Conservation (phyloP, 2,113 vertebrate species). For the Empidonax alnorum region DNA sequence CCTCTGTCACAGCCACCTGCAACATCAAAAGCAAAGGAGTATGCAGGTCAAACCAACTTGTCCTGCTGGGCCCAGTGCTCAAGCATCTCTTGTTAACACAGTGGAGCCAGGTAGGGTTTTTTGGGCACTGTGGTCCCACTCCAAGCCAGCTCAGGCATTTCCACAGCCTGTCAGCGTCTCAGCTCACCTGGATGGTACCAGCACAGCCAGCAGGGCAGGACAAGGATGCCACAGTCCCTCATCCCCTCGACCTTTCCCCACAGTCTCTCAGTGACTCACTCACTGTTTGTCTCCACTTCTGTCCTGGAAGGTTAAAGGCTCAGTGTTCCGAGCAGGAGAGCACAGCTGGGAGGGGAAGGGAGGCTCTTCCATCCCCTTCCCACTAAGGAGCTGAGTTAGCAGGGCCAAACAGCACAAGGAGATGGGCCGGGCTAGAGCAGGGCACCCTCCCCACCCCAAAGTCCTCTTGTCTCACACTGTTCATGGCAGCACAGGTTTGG, state of each 20-base stretch:
- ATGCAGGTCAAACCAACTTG: background rate
- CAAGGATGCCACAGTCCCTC: background rate
- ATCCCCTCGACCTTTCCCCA: fast-evolving
- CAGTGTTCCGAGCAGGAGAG: background rate
- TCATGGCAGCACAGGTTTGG: no score
- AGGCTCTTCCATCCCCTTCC: background rate
- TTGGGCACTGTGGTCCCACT: fast-evolving
- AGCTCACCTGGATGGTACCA: background rate
- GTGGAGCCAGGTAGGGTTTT: fast-evolving
- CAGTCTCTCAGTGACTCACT: background rate
- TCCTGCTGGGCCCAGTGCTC: background rate
- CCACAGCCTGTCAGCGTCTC: background rate
- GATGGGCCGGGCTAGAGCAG: background rate
- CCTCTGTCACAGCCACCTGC: background rate
- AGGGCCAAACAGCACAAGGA: fast-evolving
- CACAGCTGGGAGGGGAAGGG: background rate
- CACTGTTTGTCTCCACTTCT: background rate
- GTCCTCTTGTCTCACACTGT: no score
- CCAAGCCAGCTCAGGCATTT: fast-evolving
- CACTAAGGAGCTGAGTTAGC: background rate
- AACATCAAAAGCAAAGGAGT: no score
- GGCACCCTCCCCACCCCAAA: background rate
- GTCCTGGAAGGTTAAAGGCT: background rate
- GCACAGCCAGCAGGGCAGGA: background rate
- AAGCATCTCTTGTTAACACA: fast-evolving